phyloP scores from a whole-genome alignment of 2,888 invertebrate genomes.

The Philhelius pedissequus region DNA sequence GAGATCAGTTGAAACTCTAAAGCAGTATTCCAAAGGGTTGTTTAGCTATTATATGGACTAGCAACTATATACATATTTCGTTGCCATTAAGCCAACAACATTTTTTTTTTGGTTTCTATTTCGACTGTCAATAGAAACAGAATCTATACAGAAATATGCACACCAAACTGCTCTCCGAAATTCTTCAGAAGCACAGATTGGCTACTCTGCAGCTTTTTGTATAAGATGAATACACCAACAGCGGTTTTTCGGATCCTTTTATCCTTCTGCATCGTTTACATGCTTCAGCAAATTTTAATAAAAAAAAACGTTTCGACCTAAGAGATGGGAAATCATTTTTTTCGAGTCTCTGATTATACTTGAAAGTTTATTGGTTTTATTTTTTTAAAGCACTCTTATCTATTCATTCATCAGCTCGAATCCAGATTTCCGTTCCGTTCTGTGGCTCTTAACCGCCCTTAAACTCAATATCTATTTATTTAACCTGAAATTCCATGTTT shows the following conservation, averaged over 20 bases:
- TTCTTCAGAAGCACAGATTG: background rate
- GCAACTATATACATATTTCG: background rate
- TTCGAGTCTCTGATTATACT: conserved; percentile 10
- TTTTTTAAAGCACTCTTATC: conserved; percentile 30
- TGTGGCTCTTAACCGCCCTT: conserved; percentile 60
- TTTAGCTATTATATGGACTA: background rate
- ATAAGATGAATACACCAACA: conserved; percentile 53
- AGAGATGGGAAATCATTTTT: conserved; percentile 42
- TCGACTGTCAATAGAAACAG: background rate
- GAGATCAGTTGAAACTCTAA: background rate
- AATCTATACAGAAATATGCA: background rate
- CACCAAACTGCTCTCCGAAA: background rate
- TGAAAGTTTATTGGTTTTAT: background rate
- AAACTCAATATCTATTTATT: conserved; percentile 63
- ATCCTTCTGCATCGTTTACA: conserved; percentile 12
- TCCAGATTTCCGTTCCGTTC: conserved; percentile 5
- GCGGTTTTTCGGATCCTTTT: conserved; percentile 25
- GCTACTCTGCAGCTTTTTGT: background rate
- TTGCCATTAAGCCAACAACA: background rate
- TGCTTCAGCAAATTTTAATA: conserved; percentile 60
- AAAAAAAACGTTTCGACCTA: conserved; percentile 47
- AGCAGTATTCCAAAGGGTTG: background rate
- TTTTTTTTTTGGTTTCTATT: background rate
- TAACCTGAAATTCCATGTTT: conserved; percentile 54
- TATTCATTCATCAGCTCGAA: conserved; percentile 54